A percentile compares a stretch with the other conserved stretches of the same genome.
Evolutionary conservation across 2,113 vertebrate species (phyloP).

Genomic region (Chloropsis cyanopogon): DNA sequence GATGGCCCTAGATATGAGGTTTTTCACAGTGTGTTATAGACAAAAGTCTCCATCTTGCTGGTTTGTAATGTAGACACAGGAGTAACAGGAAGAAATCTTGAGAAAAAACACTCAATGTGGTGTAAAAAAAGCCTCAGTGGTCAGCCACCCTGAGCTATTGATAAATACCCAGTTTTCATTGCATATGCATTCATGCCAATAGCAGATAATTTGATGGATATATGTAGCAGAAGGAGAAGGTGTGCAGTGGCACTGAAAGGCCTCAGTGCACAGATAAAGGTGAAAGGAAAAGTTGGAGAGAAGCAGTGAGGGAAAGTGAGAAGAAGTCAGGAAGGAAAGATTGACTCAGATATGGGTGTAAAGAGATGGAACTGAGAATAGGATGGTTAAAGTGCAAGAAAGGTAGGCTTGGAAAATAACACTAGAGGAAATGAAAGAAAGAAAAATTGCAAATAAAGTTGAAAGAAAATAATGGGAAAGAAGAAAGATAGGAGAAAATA

Average conservation of each 20-base stretch:
- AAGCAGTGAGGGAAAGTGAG: not conserved
- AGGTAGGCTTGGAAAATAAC: not conserved
- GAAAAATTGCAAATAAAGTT: not conserved
- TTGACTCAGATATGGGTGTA: not conserved
- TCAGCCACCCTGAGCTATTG: not conserved
- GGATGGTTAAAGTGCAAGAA: not conserved
- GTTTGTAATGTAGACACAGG: not conserved
- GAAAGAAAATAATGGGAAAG: not conserved
- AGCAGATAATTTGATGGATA: not conserved
- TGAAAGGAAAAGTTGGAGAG: not conserved
- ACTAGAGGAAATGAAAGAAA: slow-evolving; percentile 3
- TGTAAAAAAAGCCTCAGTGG: not conserved
- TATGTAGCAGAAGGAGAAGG: not conserved
- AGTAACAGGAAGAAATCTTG: not conserved
- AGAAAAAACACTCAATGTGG: not conserved
- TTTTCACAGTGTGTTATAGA: not conserved
- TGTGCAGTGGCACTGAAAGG: not conserved
- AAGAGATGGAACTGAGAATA: not conserved
- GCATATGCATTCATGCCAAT: not conserved
- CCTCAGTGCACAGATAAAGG: not conserved
- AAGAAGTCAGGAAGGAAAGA: not conserved
- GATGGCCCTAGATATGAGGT: not conserved
- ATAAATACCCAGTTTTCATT: not conserved
- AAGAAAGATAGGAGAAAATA: not conserved
- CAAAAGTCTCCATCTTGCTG: not conserved